Conservation (phyloP, 2,888 invertebrate genomes). For the Lochmaea capreae region DNA sequence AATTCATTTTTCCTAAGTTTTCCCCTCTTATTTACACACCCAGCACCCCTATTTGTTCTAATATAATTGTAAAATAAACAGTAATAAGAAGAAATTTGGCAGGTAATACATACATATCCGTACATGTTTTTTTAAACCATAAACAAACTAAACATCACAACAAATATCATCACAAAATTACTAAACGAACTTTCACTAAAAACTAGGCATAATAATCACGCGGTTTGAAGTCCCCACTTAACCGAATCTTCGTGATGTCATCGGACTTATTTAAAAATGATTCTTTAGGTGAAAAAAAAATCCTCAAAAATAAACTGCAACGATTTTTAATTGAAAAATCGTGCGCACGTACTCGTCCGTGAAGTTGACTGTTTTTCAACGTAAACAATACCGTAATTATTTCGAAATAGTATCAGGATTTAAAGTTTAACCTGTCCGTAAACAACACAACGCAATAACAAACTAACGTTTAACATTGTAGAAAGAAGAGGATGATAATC, state of each 20-base stretch:
- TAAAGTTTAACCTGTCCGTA: slow-evolving; percentile 19
- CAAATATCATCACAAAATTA: slow-evolving; percentile 27
- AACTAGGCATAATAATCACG: neutral
- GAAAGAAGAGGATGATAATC: slow-evolving; percentile 39
- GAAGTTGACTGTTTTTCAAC: slow-evolving; percentile 17
- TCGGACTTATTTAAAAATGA: slow-evolving; percentile 3
- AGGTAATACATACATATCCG: slow-evolving; percentile 51
- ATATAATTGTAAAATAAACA: too few relatives aligned
- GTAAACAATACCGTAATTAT: slow-evolving; percentile 7
- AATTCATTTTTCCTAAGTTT: too few relatives aligned
- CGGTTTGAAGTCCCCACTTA: neutral
- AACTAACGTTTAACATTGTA: slow-evolving; percentile 20
- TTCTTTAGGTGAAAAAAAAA: slow-evolving; percentile 13
- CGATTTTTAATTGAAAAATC: slow-evolving; percentile 14
- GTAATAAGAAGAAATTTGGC: too few relatives aligned
- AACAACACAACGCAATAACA: slow-evolving; percentile 23
- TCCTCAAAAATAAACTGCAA: slow-evolving; percentile 32
- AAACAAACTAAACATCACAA: slow-evolving; percentile 35
- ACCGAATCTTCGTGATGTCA: neutral
- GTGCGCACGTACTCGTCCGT: slow-evolving; percentile 19
- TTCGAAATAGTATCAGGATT: slow-evolving; percentile 6
- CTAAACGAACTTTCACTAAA: slow-evolving; percentile 7
- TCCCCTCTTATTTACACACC: too few relatives aligned
- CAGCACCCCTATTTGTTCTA: too few relatives aligned
- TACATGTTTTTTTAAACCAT: slow-evolving; percentile 46